Percentiles rank a stretch among this genome's conserved stretches.
These are phyloP conservation scores for Centrocercus urophasianus DNA, from an alignment of 2,113 vertebrate species.

Conservation along the genomic window DNA sequence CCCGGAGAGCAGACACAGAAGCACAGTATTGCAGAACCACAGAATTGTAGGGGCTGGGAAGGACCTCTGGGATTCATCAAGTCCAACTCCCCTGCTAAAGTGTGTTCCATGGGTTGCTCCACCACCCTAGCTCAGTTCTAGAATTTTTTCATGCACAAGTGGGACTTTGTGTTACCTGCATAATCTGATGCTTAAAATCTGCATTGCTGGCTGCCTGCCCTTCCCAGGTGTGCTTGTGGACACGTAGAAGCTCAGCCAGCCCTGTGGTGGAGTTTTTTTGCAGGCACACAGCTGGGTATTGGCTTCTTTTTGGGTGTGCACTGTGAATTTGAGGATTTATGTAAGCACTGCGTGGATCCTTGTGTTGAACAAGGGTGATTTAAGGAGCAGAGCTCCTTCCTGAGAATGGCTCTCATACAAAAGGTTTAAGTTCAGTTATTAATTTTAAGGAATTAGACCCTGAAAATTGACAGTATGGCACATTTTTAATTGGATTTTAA, in stretches of 20 bases:
- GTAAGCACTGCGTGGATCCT: not conserved
- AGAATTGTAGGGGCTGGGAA: no score
- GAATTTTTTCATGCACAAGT: not conserved
- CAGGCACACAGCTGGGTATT: not conserved
- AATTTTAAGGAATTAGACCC: conserved; percentile 33
- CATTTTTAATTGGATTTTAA: conserved; percentile 64
- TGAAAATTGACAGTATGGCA: conserved; percentile 16
- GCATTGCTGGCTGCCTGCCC: not conserved
- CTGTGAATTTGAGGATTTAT: not conserved
- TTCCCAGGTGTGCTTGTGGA: not conserved
- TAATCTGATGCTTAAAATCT: not conserved
- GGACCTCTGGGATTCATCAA: no score
- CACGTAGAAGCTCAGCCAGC: not conserved
- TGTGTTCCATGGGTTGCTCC: no score
- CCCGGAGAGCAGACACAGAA: not conserved
- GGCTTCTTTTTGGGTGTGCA: not conserved
- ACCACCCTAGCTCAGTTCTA: not conserved
- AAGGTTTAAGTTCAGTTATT: not conserved
- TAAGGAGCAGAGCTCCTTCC: not conserved
- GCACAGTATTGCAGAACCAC: no score
- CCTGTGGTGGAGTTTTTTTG: not conserved
- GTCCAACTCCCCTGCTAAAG: no score
- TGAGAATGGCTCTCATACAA: not conserved
- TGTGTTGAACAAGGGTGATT: not conserved
- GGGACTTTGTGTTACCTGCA: not conserved